A percentile compares a stretch with the other conserved stretches of the same genome.
Conservation (phyloP, 2,113 vertebrate species). For the Eolophus roseicapilla region DNA sequence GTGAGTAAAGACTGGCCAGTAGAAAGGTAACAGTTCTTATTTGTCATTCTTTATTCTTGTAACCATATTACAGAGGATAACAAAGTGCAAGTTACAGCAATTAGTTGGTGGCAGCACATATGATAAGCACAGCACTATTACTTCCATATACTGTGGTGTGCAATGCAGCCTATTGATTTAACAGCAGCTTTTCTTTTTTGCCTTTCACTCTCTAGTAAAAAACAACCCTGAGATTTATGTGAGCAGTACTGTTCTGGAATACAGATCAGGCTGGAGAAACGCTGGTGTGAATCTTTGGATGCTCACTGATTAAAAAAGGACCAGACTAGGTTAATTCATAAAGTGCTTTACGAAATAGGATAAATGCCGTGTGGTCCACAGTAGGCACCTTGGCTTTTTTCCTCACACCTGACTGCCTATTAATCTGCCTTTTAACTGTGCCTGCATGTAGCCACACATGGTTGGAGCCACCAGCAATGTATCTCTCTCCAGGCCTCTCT, state of each 20-base stretch:
- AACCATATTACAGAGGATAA: slow-evolving; percentile 50
- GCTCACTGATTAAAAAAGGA: slow-evolving; percentile 40
- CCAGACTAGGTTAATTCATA: slow-evolving; percentile 55
- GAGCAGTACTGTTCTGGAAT: slow-evolving; percentile 35
- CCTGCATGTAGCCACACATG: slow-evolving; percentile 55
- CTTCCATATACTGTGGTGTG: slow-evolving; percentile 8
- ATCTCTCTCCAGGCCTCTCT: slow-evolving; percentile 50
- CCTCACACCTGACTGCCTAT: slow-evolving; percentile 71
- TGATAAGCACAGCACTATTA: slow-evolving; percentile 33
- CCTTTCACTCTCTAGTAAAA: background rate
- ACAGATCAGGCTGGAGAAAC: slow-evolving; percentile 60
- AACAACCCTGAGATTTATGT: slow-evolving; percentile 59
- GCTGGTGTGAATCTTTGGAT: slow-evolving; percentile 27
- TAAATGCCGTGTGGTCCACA: slow-evolving; percentile 64
- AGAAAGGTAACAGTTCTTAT: slow-evolving; percentile 24
- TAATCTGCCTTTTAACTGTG: slow-evolving; percentile 74
- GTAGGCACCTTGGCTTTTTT: slow-evolving; percentile 57
- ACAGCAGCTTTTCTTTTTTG: background rate
- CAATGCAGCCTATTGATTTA: slow-evolving; percentile 61
- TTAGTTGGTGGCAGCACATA: slow-evolving; percentile 54
- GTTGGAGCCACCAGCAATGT: slow-evolving; percentile 48
- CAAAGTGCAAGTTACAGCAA: slow-evolving; percentile 54
- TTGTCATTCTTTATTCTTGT: slow-evolving; percentile 41
- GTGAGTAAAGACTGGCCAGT: background rate
- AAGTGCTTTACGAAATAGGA: slow-evolving; percentile 62